phyloP scores from a whole-genome alignment of 1,140 invertebrate genomes.

The Patella vulgata region DNA sequence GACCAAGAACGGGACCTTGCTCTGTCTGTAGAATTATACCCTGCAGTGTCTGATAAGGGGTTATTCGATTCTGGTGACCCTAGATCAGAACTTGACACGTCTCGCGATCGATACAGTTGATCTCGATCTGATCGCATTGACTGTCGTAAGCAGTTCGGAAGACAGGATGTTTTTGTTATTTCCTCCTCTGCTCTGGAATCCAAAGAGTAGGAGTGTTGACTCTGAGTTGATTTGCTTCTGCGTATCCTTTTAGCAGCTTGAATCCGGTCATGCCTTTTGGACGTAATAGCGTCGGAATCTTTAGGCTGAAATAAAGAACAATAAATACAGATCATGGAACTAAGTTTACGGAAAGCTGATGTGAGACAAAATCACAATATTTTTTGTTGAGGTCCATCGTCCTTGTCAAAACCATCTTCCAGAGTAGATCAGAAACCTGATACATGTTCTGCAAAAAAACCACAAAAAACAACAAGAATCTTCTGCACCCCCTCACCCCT shows the following conservation, averaged over 20 bases:
- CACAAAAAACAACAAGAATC: too few relatives aligned
- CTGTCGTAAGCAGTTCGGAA: slow-evolving; percentile 57
- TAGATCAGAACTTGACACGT: slow-evolving; percentile 41
- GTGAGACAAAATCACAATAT: too few relatives aligned
- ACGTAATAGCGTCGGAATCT: slow-evolving; percentile 56
- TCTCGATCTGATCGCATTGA: slow-evolving; percentile 46
- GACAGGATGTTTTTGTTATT: slow-evolving; percentile 46
- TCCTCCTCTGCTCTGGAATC: slow-evolving; percentile 36
- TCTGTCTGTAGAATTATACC: slow-evolving; percentile 20
- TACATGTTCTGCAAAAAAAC: too few relatives aligned
- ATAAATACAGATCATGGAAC: background rate
- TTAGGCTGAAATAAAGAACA: slow-evolving; percentile 49
- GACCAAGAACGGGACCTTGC: slow-evolving; percentile 17
- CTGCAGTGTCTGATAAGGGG: slow-evolving; percentile 43
- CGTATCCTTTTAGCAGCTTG: slow-evolving; percentile 55
- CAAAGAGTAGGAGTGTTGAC: slow-evolving; percentile 32
- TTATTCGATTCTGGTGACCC: slow-evolving; percentile 51
- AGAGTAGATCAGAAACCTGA: too few relatives aligned
- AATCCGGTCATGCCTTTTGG: slow-evolving; percentile 51
- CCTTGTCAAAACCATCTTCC: too few relatives aligned
- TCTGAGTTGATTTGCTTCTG: slow-evolving; percentile 51
- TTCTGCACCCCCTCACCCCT: too few relatives aligned
- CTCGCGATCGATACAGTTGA: slow-evolving; percentile 34
- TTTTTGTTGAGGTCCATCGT: too few relatives aligned
- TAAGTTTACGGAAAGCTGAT: too few relatives aligned